Evolutionary conservation across 2,113 vertebrate species (phyloP).

Genomic region (Tetrax tetrax): DNA sequence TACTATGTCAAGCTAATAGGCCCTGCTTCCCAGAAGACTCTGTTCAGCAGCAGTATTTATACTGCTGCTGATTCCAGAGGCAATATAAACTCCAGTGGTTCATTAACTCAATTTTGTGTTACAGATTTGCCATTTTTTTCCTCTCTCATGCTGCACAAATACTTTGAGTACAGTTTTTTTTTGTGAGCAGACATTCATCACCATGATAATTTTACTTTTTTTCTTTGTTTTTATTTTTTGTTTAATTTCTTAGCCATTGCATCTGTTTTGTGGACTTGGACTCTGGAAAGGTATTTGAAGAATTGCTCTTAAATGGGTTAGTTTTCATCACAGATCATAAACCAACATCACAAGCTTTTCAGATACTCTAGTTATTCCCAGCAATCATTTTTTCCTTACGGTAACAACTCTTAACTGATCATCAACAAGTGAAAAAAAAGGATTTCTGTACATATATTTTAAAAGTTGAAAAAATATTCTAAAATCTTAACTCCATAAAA

Average conservation of each 20-base stretch:
- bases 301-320: neutral
- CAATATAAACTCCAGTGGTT: neutral
- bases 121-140: neutral
- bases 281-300: neutral
- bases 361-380: neutral
- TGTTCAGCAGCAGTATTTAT: accelerated
- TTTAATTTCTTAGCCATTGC: neutral
- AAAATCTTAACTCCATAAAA: neutral
- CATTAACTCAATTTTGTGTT: neutral
- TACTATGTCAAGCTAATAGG: neutral
- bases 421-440: neutral
- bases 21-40: neutral
- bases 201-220: neutral
- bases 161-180: neutral
- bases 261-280: neutral
- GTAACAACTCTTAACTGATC: neutral
- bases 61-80: neutral
- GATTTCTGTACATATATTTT: neutral
- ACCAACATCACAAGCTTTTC: neutral
- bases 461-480: neutral
- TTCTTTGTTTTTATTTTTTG: neutral
- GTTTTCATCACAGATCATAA: neutral
- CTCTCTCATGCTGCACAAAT: neutral
- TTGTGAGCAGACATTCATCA: neutral
- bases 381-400: neutral